These are phyloP conservation scores for Odontothrips loti DNA, from an alignment of 2,888 invertebrate species.

Conservation along the genomic window DNA sequence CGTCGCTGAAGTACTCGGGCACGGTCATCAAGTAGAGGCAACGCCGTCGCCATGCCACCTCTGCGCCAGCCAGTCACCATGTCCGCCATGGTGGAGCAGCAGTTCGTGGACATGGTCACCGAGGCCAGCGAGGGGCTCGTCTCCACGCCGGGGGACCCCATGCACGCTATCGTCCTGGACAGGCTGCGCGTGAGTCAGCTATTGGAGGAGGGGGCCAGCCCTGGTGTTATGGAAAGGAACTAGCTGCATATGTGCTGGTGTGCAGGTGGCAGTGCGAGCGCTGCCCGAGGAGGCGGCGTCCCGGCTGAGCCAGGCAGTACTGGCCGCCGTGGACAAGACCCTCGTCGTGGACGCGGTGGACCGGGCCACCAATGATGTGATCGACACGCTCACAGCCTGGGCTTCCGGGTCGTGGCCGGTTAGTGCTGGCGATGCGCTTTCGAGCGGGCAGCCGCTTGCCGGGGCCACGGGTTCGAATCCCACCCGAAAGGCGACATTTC, in stretches of 20 bases:
- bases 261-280: background rate
- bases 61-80: background rate
- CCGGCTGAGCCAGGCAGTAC: background rate
- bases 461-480: too few species aligned
- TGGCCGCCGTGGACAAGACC: background rate
- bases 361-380: background rate
- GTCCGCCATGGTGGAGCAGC: background rate
- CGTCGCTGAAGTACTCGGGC: too few species aligned
- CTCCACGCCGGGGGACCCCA: background rate
- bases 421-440: background rate
- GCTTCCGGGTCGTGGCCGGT: background rate
- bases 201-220: background rate
- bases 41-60: background rate
- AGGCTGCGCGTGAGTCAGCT: background rate
- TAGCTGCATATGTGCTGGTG: background rate
- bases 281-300: background rate
- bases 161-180: background rate
- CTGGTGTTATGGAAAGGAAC: too few species aligned
- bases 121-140: slow-evolving; percentile 6
- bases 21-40: background rate
- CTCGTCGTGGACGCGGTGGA: background rate
- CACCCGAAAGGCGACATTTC: background rate
- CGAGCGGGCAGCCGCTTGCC: too few species aligned
- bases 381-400: background rate
- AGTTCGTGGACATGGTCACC: background rate